Evolutionary conservation across 1,140 invertebrate genomes (phyloP).

Genomic region (honey bee (Apis mellifera)): DNA sequence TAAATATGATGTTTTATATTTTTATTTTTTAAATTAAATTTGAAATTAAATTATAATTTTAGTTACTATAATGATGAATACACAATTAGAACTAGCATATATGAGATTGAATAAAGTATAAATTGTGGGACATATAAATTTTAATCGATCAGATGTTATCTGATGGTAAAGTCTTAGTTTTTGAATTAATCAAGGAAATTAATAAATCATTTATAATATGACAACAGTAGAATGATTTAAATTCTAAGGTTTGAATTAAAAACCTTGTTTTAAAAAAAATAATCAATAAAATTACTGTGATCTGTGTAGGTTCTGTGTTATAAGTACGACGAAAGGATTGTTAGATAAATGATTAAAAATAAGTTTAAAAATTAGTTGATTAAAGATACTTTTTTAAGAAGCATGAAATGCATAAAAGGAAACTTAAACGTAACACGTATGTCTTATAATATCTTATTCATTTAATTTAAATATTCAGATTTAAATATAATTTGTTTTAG

Average conservation of each 20-base stretch:
- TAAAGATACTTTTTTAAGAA: slow-evolving; percentile 33
- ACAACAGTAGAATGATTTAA: slow-evolving; percentile 25
- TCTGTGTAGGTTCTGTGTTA: slow-evolving; percentile 13
- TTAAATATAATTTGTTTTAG: background rate
- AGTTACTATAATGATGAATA: background rate
- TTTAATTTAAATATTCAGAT: background rate
- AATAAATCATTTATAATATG: slow-evolving; percentile 16
- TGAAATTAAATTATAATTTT: background rate
- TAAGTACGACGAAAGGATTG: background rate
- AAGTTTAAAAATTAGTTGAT: slow-evolving; percentile 12
- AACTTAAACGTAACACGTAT: slow-evolving; percentile 50
- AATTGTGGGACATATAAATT: background rate
- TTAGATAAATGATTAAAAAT: slow-evolving; percentile 10
- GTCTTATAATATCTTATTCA: slow-evolving; percentile 13
- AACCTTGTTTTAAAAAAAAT: slow-evolving; percentile 1
- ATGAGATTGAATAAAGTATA: slow-evolving; percentile 1
- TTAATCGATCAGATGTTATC: slow-evolving; percentile 3
- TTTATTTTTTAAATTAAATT: background rate
- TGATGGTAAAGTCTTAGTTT: slow-evolving; percentile 10
- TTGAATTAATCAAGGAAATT: background rate
- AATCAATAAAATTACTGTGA: slow-evolving; percentile 41
- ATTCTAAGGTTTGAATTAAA: slow-evolving; percentile 3
- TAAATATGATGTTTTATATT: background rate
- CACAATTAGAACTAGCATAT: background rate
- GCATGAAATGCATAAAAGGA: slow-evolving; percentile 65